Evolutionary conservation across 2,888 invertebrate genomes (phyloP).

Genomic region (Euplexia lucipara): DNA sequence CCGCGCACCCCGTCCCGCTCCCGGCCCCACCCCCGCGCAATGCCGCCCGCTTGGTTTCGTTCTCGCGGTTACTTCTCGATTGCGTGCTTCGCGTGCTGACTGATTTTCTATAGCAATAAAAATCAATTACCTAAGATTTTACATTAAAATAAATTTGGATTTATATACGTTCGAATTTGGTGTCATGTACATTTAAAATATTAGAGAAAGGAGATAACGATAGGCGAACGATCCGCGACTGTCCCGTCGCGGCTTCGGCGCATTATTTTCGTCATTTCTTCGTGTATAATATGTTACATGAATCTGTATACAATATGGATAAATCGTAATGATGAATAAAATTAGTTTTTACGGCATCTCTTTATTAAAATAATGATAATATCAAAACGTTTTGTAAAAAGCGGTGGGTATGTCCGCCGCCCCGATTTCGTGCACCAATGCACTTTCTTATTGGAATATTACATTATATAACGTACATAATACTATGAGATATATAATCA

Average conservation of each 20-base stretch:
- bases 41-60: slow-evolving; percentile 90
- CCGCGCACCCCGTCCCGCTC: slow-evolving; percentile 68
- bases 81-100: slow-evolving; percentile 92
- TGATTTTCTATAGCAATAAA: slow-evolving; percentile 92
- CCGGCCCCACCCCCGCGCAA: slow-evolving; percentile 78
- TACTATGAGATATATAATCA: slow-evolving; percentile 91
- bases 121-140: slow-evolving; percentile 92
- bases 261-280: slow-evolving; percentile 91
- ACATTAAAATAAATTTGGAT: slow-evolving; percentile 91
- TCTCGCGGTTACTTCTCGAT: slow-evolving; percentile 91
- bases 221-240: slow-evolving; percentile 87
- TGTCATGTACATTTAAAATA: slow-evolving; percentile 91
- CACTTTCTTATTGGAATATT: slow-evolving; percentile 92
- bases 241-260: slow-evolving; percentile 84
- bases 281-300: slow-evolving; percentile 93
- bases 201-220: slow-evolving; percentile 90
- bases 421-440: slow-evolving; percentile 91
- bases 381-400: slow-evolving; percentile 90
- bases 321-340: slow-evolving; percentile 90
- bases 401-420: slow-evolving; percentile 89
- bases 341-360: slow-evolving; percentile 91
- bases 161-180: slow-evolving; percentile 91
- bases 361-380: slow-evolving; percentile 91
- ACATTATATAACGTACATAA: slow-evolving; percentile 91
- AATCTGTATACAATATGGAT: slow-evolving; percentile 92